Evolutionary conservation across 1,140 invertebrate genomes (phyloP).

Genomic region (Cyclina sinensis): DNA sequence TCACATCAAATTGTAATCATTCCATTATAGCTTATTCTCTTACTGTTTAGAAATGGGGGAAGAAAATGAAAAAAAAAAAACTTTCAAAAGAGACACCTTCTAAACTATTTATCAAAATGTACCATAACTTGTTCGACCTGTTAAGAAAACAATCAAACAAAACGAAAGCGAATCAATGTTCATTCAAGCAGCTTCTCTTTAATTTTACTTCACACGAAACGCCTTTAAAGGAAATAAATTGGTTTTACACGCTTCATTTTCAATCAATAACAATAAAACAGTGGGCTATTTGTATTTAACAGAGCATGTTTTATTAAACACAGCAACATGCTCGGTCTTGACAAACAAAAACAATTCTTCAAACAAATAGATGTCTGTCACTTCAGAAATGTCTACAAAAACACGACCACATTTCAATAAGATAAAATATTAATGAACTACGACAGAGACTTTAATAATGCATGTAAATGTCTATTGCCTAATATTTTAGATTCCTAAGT

Average conservation of each 20-base stretch:
- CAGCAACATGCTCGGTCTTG: not conserved
- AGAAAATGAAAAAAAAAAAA: not conserved
- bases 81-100: not conserved
- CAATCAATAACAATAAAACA: constrained; percentile 39
- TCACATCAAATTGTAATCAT: too few species aligned
- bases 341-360: constrained; percentile 14
- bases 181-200: constrained; percentile 13
- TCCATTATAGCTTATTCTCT: too few species aligned
- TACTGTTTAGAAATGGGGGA: too few species aligned
- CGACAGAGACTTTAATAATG: too few species aligned
- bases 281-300: constrained; percentile 8
- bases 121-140: constrained; percentile 2
- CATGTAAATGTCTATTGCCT: too few species aligned
- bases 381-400: not conserved
- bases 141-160: constrained; percentile 37
- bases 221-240: constrained; percentile 28
- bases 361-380: not conserved
- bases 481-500: too few species aligned
- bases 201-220: not conserved
- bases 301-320: constrained; percentile 11
- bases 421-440: too few species aligned
- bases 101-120: not conserved
- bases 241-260: constrained; percentile 12
- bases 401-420: too few species aligned
- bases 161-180: not conserved